Evolutionary conservation across 2,113 vertebrate genomes (phyloP).

Genomic region (Agelaius phoeniceus): DNA sequence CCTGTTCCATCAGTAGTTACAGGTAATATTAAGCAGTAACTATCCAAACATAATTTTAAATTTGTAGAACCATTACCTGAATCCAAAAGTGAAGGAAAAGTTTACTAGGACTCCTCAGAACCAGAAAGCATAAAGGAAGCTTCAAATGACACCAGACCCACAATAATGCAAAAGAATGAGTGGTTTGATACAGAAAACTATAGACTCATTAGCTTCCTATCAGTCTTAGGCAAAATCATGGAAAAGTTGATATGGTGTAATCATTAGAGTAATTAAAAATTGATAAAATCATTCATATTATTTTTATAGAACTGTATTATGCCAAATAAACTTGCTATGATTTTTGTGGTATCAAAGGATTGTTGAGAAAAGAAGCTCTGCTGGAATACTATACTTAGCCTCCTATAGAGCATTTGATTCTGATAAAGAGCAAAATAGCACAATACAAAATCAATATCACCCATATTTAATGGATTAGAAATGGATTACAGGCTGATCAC

Average conservation of each 20-base stretch:
- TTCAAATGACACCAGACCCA: neutral
- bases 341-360: neutral
- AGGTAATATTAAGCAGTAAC: neutral
- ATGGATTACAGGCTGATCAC: neutral
- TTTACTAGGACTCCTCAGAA: neutral
- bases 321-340: neutral
- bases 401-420: neutral
- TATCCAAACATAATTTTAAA: neutral
- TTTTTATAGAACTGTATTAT: neutral
- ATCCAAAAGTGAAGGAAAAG: neutral
- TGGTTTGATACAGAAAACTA: neutral
- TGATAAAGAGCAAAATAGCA: conserved; percentile 17
- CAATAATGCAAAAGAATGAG: neutral
- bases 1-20: neutral
- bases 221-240: neutral
- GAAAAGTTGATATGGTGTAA: neutral
- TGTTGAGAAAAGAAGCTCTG: neutral
- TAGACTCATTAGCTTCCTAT: neutral
- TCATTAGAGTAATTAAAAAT: conserved; percentile 1
- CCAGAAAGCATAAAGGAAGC: neutral
- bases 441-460: neutral
- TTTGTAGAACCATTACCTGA: neutral
- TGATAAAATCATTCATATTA: neutral
- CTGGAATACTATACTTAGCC: neutral
- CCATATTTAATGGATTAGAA: conserved; percentile 21